Conservation (phyloP, 2,113 vertebrate species). For the Eidolon helvum region DNA sequence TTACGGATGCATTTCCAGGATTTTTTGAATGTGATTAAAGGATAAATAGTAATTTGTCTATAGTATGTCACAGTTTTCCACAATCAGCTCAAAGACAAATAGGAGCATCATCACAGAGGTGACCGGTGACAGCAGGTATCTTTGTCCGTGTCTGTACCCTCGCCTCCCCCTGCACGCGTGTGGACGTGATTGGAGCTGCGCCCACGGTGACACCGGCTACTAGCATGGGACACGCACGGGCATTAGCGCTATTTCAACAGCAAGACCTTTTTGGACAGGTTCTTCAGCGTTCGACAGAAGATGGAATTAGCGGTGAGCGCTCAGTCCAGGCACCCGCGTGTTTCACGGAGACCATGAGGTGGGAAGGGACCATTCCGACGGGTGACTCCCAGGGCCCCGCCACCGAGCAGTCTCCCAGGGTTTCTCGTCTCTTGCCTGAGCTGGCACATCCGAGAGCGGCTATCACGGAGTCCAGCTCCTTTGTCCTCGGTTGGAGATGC, state of each 20-base stretch:
- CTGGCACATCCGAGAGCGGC: rapidly evolving
- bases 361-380: too few species aligned
- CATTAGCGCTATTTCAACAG: not conserved
- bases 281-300: too few species aligned
- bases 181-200: rapidly evolving
- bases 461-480: not conserved
- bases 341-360: too few species aligned
- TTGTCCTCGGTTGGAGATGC: rapidly evolving
- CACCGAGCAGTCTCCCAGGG: rapidly evolving
- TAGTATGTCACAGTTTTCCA: not conserved
- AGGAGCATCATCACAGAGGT: not conserved
- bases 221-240: not conserved
- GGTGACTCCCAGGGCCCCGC: too few species aligned
- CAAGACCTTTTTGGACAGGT: not conserved
- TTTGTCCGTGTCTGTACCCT: not conserved
- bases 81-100: too few species aligned
- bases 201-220: not conserved
- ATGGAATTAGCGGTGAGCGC: too few species aligned
- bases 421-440: not conserved
- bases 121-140: not conserved
- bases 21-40: not conserved
- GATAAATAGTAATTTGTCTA: not conserved
- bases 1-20: not conserved
- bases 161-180: rapidly evolving
- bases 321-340: too few species aligned